Conservation (phyloP, 2,888 invertebrate species). For the Lobophora halterata region DNA sequence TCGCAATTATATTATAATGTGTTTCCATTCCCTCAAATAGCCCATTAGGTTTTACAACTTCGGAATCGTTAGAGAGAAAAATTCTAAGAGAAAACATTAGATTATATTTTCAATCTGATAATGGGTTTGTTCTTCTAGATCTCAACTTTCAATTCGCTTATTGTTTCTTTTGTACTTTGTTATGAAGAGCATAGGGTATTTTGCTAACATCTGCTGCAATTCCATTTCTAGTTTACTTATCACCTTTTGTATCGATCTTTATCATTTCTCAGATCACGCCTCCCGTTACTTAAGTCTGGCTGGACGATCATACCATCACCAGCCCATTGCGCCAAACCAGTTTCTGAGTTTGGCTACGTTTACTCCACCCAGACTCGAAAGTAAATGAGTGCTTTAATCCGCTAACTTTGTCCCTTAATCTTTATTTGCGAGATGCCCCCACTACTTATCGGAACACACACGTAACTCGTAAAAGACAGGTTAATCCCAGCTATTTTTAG, state of each 20-base stretch:
- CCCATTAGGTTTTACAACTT: constrained; percentile 58
- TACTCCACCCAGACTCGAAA: too few relatives aligned
- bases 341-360: too few relatives aligned
- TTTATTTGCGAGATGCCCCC: too few relatives aligned
- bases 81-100: constrained; percentile 46
- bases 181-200: not conserved
- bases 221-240: constrained; percentile 1
- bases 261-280: too few relatives aligned
- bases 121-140: constrained; percentile 35
- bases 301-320: too few relatives aligned
- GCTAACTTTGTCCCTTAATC: constrained; percentile 2
- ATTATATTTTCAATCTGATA: constrained; percentile 41
- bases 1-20: constrained; percentile 59
- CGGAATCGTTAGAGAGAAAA: constrained; percentile 45
- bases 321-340: too few relatives aligned
- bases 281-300: too few relatives aligned
- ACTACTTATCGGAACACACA: too few relatives aligned
- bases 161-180: constrained; percentile 30
- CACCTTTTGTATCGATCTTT: too few relatives aligned
- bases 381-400: constrained; percentile 1
- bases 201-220: not conserved
- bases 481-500: constrained; percentile 11
- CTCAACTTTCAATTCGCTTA: constrained; percentile 35
- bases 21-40: constrained; percentile 56
- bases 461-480: too few relatives aligned